These are phyloP conservation scores for Galagoides demidoff DNA, from an alignment of 2,797 vertebrate genomes.

Conservation along the genomic window DNA sequence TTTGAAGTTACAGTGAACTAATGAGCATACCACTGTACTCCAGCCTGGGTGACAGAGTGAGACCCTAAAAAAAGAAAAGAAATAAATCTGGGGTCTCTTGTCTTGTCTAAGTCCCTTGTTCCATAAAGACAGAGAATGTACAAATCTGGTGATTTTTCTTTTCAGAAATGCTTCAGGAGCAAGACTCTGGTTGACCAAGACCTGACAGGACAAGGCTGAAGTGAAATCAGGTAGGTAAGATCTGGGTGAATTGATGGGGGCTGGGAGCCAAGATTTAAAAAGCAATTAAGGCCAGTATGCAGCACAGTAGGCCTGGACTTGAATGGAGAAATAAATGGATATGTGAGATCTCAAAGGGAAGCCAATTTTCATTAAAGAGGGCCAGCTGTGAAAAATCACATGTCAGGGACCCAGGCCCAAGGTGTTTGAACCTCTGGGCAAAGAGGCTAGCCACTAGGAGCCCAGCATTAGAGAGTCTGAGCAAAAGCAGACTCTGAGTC, in stretches of 20 bases:
- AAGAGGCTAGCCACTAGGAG: background rate
- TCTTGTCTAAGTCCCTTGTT: slow-evolving; percentile 20
- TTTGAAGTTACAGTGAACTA: background rate
- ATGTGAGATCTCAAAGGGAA: background rate
- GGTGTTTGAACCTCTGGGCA: background rate
- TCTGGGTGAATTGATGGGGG: background rate
- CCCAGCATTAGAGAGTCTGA: background rate
- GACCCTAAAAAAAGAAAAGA: background rate
- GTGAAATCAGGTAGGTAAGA: background rate
- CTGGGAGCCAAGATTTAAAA: background rate
- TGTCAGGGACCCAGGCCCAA: background rate
- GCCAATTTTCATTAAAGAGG: slow-evolving; percentile 22
- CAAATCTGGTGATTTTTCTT: background rate
- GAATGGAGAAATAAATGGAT: slow-evolving; percentile 4
- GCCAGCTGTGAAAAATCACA: background rate
- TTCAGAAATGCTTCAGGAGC: slow-evolving; percentile 45
- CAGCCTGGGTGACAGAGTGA: background rate
- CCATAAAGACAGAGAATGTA: slow-evolving; percentile 47
- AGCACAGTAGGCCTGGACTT: background rate
- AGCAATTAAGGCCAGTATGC: background rate
- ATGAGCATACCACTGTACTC: too few species aligned
- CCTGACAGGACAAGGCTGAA: background rate
- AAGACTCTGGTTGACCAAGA: slow-evolving; percentile 26
- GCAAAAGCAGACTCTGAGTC: background rate
- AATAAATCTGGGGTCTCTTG: background rate